Conservation (phyloP, 2,113 vertebrate genomes). For the Xerus inauris region DNA sequence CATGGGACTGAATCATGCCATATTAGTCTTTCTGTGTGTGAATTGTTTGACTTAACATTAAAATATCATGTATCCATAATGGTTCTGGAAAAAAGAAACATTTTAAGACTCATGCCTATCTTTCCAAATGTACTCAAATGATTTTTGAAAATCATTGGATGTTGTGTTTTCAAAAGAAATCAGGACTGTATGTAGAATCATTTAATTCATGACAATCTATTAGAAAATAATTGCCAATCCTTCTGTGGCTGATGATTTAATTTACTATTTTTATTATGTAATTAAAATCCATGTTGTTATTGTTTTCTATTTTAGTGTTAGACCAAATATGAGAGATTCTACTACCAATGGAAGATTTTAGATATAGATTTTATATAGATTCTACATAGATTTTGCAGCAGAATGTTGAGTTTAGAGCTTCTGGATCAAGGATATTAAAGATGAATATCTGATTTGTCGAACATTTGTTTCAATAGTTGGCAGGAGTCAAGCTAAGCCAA, state of each 20-base stretch:
- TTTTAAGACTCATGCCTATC: not conserved
- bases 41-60: not conserved
- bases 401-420: not conserved
- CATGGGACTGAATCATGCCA: not conserved
- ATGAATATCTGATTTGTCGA: not conserved
- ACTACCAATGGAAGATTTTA: not conserved
- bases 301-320: constrained; percentile 24
- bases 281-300: not conserved
- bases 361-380: too few species aligned
- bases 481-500: not conserved
- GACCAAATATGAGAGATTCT: not conserved
- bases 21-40: not conserved
- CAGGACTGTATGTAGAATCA: not conserved
- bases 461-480: not conserved
- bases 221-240: not conserved
- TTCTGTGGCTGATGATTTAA: not conserved
- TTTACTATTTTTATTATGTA: not conserved
- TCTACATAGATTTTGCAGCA: not conserved
- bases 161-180: not conserved
- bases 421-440: not conserved
- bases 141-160: not conserved
- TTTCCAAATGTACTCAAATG: not conserved
- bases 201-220: not conserved
- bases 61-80: not conserved
- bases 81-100: not conserved